Evolutionary conservation across 2,797 vertebrate genomes (phyloP), one percentile per base, ranked within the genome.

Genomic region (Cyprinodon diabolis): DNA sequence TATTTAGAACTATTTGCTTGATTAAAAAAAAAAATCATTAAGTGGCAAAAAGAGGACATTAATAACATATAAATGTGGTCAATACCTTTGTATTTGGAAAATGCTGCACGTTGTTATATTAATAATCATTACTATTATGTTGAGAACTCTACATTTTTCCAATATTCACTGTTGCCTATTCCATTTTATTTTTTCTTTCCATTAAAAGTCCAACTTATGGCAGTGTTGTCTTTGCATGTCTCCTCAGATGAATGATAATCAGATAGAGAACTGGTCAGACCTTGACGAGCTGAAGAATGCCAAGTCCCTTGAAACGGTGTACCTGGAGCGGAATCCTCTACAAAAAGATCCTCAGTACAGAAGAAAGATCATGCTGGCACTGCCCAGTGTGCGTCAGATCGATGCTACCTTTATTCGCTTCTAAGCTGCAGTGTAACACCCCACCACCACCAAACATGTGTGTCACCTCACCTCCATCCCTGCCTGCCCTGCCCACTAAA

Each of bases 261-360:
- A 98, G 45, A 92, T 99, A 0, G 98, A 99, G 56, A 97, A 98
- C 93, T 99, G 98, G 98, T 96, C 96, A 0, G 98, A 99, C 90
- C 95, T 99, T 45, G 98, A 99, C 0, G 97, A 99, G 91, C 89
- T 99, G 89, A 98, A 99, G 90, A 97, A 96, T 1, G 97, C 97
- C 23, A 95, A 95, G 87, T 91, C 88, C 76, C 94, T 99, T 93
- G 97, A 99, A 93, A 99, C 98, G 0, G 97, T 99, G 0, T 99
- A 99, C 81, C 93, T 99, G 81, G 98, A 99, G 90, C 91, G 97
- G 73, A 99, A 99, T 87, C 98, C 98, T 0, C 82, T 99, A 89
- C 98, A 99, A 94, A 97, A 96, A 89, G 98, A 99, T 81, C 97
- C 97, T 1, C 98, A 99, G 88, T 99, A 99, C 91, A 94, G 98